Evolutionary conservation across 2,888 invertebrate species (phyloP), one percentile per base, ranked within the genome.

Genomic region (Pseudoips prasinana): DNA sequence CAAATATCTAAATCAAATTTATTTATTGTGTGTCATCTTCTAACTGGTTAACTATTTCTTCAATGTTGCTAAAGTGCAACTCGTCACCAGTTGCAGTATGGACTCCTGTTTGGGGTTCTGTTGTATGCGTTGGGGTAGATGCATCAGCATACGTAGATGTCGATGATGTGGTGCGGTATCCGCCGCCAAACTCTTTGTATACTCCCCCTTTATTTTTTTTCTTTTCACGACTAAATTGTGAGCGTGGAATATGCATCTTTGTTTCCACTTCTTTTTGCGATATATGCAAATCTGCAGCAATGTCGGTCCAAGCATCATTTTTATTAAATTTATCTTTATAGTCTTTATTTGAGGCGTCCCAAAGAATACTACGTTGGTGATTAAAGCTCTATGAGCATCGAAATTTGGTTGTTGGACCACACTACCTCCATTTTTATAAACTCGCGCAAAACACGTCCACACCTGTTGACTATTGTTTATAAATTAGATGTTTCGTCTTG

Each of bases 401-500:
- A 20, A 19, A 20, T 1, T 1, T 19, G 10, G 7, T 31, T 11
- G 20, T 31, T 25, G 10, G 11, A 19, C 25, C 25, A 31, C 25
- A 31, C 29, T 31, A 31, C 20, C 1, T 20, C 11, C 14, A 32
- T 32, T 8, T 32, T 25, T 11, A 9, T 25, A 11, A 25, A 25
- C 10, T 36, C 18, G 18, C 18, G 32, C 23, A 10, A 23, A 3
- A 23, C 23, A 23, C 23, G 10, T 23, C 23, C 10, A 23, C 23
- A 29, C 29, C 23, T 29, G 23, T 23, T 29, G 29, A 29, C 29
- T 29, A 25, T 19, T 33, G 23, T 18, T 25, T 25, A 31, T 34
- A 40, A 45, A 45, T 40, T 40, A 32, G 25, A 38, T 38, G 27
- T 45, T 38, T 38, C 35, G 38, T 35, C 35, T 38, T 45, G 40